phyloP scores from a whole-genome alignment of 2,888 invertebrate genomes.

The Osmoderma eremita region DNA sequence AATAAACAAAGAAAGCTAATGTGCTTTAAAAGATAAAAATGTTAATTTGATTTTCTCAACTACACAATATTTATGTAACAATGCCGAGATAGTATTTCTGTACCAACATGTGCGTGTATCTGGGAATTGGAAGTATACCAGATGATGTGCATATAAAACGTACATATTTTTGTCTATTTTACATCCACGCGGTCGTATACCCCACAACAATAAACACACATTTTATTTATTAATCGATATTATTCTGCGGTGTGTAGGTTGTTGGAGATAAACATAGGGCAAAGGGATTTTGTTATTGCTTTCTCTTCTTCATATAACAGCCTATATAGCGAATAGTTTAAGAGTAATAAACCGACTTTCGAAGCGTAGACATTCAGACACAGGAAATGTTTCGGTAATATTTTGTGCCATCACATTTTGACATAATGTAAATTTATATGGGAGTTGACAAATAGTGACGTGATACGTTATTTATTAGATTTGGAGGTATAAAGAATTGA shows the following conservation, averaged over 20 bases:
- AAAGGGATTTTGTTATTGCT: conserved; percentile 29
- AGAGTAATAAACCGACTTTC: conserved; percentile 20
- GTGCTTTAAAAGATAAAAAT: too few relatives aligned
- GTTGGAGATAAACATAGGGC: conserved; percentile 8
- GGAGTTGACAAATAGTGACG: conserved; percentile 13
- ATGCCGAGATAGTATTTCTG: too few relatives aligned
- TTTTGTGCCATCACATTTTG: conserved; percentile 23
- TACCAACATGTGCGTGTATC: conserved; percentile 20
- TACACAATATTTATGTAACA: too few relatives aligned
- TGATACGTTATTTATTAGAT: conserved; percentile 19
- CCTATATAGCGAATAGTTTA: conserved; percentile 22
- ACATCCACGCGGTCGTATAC: not conserved
- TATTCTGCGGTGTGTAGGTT: conserved; percentile 27
- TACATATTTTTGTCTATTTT: conserved; percentile 31
- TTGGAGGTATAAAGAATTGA: not conserved
- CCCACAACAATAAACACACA: conserved; percentile 31
- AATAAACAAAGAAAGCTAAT: too few relatives aligned
- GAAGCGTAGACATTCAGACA: not conserved
- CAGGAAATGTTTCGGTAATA: conserved; percentile 9
- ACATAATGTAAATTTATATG: conserved; percentile 27
- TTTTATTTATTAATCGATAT: conserved; percentile 36
- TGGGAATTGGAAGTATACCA: conserved; percentile 19
- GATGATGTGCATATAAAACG: conserved; percentile 26
- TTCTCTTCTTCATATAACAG: conserved; percentile 22
- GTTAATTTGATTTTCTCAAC: too few relatives aligned